phyloP scores from a whole-genome alignment of 2,113 vertebrate species.

The Aspiorhynchus laticeps region DNA sequence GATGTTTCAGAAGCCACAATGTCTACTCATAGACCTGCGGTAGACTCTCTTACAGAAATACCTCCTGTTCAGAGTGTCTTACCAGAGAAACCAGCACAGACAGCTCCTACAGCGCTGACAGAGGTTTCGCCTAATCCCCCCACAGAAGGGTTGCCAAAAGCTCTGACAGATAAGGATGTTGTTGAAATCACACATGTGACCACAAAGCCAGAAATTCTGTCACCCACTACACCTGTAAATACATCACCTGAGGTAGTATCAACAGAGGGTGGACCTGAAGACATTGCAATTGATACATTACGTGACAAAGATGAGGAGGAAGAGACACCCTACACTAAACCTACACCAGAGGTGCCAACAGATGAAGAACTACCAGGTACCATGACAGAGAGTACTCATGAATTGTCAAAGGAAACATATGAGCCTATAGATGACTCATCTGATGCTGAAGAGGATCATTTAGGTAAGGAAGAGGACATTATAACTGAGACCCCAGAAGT shows the following conservation, averaged over 20 bases:
- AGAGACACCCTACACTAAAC: neutral
- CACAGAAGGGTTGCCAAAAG: conserved; percentile 1
- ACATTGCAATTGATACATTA: conserved; percentile 5
- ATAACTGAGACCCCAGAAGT: neutral
- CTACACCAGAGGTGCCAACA: neutral
- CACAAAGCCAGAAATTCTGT: neutral
- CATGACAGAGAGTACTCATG: neutral
- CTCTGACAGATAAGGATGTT: conserved; percentile 2
- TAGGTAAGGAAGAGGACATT: neutral
- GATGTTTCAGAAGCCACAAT: conserved; percentile 26
- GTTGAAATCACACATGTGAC: conserved; percentile 4
- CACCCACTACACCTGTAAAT: neutral
- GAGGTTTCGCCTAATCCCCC: neutral
- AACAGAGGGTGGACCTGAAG: neutral
- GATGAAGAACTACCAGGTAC: neutral
- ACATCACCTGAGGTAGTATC: neutral
- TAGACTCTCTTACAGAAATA: neutral
- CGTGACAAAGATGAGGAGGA: conserved; percentile 11
- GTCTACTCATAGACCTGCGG: neutral
- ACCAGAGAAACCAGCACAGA: neutral
- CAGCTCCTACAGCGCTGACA: neutral
- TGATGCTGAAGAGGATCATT: neutral
- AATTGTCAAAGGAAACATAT: neutral
- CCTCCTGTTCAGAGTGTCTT: neutral
- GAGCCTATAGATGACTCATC: neutral